phyloP scores from a whole-genome alignment of 2,113 vertebrate genomes.

The Brachionichthys hirsutus region DNA sequence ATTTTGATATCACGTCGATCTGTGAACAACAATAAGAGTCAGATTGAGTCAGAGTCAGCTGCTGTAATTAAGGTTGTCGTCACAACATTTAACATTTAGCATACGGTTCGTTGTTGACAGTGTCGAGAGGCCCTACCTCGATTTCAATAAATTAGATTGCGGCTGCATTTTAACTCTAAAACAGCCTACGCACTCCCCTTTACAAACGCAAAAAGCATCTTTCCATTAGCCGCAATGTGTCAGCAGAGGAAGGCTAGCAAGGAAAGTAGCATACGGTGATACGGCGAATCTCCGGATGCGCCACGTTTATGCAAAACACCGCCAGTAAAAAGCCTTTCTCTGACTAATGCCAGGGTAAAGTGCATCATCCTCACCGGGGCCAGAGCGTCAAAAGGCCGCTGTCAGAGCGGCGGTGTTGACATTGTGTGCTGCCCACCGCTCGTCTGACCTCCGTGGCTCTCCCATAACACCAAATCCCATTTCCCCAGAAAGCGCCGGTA shows the following conservation, averaged over 20 bases:
- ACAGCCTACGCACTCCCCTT: neutral
- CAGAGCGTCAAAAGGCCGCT: conserved; percentile 37
- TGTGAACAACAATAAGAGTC: conserved; percentile 6
- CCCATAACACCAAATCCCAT: conserved; percentile 66
- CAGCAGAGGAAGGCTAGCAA: conserved; percentile 52
- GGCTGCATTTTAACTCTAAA: neutral
- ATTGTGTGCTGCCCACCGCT: conserved; percentile 30
- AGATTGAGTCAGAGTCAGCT: neutral
- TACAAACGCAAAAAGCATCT: neutral
- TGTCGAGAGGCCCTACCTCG: conserved; percentile 9
- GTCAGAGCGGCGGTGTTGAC: conserved; percentile 49
- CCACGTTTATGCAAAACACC: conserved; percentile 53
- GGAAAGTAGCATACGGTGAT: conserved; percentile 52
- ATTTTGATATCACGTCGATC: conserved; percentile 37
- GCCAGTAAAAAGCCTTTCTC: neutral
- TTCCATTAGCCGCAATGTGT: conserved; percentile 16
- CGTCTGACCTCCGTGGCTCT: conserved; percentile 57
- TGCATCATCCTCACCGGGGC: conserved; percentile 53
- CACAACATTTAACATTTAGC: neutral
- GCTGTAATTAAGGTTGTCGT: neutral
- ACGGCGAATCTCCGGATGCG: conserved; percentile 56
- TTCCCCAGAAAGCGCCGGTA: conserved; percentile 10
- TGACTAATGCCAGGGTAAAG: neutral
- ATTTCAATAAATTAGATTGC: conserved; percentile 21
- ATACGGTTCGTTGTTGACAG: conserved; percentile 59